A percentile compares a stretch with the other conserved stretches of the same genome.
phyloP scores from a whole-genome alignment of 2,797 vertebrate species.

The Lates japonicus region DNA sequence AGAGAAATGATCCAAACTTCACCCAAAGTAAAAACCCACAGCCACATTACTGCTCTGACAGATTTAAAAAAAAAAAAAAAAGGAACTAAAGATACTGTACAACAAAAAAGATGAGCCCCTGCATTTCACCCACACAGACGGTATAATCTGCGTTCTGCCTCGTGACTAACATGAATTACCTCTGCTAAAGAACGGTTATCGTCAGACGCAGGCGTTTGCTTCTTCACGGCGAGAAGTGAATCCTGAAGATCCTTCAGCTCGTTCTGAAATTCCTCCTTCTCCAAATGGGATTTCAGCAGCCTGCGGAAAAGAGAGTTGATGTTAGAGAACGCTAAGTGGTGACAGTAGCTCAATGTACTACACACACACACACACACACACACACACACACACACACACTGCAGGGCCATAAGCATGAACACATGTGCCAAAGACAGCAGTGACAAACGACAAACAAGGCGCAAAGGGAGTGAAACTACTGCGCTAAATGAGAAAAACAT shows the following conservation, averaged over 20 bases:
- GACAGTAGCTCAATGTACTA: not conserved
- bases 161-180: conserved; percentile 75
- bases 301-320: conserved; percentile 73
- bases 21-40: conserved; percentile 1
- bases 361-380: not conserved
- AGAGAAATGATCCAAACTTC: conserved; percentile 2
- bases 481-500: conserved; percentile 9
- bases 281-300: conserved; percentile 88
- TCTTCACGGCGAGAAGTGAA: conserved; percentile 74
- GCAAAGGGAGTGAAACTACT: conserved; percentile 8
- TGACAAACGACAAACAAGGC: conserved; percentile 18
- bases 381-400: conserved; percentile 21
- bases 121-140: conserved; percentile 46
- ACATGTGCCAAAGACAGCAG: conserved; percentile 9
- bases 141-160: conserved; percentile 44
- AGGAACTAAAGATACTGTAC: conserved; percentile 5
- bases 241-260: conserved; percentile 87
- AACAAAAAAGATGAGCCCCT: conserved; percentile 45
- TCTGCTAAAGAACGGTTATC: conserved; percentile 78
- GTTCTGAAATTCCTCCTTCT: conserved; percentile 89
- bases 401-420: not conserved
- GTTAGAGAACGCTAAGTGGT: conserved; percentile 14
- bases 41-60: conserved; percentile 6
- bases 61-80: conserved; percentile 21
- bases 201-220: conserved; percentile 70